A percentile compares a stretch with the other conserved stretches of the same genome.
phyloP scores from a whole-genome alignment of 2,113 vertebrate genomes.

The Thunnus thynnus region DNA sequence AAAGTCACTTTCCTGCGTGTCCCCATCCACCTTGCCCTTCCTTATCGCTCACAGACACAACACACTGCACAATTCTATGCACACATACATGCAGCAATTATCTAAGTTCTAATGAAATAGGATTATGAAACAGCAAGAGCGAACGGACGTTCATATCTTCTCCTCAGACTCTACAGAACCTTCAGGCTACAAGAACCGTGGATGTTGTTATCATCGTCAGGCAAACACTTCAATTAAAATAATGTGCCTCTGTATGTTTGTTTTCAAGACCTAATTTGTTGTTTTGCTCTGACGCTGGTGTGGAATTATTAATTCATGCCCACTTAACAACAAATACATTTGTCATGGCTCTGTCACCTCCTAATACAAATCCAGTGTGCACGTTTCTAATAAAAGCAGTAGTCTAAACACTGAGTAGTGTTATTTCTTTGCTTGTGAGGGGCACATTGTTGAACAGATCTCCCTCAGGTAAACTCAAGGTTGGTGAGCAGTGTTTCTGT shows the following conservation, averaged over 20 bases:
- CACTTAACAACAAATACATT: conserved; percentile 31
- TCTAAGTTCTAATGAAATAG: conserved; percentile 1
- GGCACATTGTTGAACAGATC: conserved; percentile 16
- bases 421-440: conserved; percentile 24
- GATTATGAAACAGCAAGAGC: neutral
- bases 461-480: conserved; percentile 35
- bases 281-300: conserved; percentile 20
- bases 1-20: conserved; percentile 17
- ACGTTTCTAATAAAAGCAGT: neutral
- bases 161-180: conserved; percentile 1
- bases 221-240: conserved; percentile 61
- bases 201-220: conserved; percentile 25
- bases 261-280: conserved; percentile 43
- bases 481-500: conserved; percentile 16
- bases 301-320: conserved; percentile 58
- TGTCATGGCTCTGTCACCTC: neutral
- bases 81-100: neutral
- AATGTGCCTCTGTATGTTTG: conserved; percentile 26
- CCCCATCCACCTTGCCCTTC: conserved; percentile 17
- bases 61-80: conserved; percentile 5
- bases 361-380: neutral
- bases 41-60: conserved; percentile 15
- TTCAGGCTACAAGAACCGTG: neutral
- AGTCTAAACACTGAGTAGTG: neutral
- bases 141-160: neutral